Evolutionary conservation across 2,888 invertebrate genomes (phyloP).

Genomic region (Chrysodeixis includens): DNA sequence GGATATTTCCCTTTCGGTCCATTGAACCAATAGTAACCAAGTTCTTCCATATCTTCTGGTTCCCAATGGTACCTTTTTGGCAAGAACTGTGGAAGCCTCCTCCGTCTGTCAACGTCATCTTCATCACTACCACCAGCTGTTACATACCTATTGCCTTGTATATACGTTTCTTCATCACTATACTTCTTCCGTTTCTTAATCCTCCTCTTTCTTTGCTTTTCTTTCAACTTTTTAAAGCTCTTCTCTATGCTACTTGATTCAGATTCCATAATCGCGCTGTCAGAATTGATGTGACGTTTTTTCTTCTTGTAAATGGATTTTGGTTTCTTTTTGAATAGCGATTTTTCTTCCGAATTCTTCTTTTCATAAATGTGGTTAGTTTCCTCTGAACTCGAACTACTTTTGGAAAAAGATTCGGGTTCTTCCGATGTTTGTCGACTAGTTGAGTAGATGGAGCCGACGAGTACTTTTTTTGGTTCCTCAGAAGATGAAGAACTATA

Average conservation of each 20-base stretch:
- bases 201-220: not conserved
- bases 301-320: not conserved
- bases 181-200: not conserved
- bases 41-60: constrained; percentile 60
- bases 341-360: not conserved
- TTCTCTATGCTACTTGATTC: constrained; percentile 8
- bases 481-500: not conserved
- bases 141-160: constrained; percentile 36
- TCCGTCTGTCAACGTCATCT: constrained; percentile 33
- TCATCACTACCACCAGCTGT: not conserved
- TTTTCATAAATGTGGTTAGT: not conserved
- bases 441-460: no score
- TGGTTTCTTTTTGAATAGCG: not conserved
- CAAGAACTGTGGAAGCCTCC: constrained; percentile 67
- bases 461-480: no score
- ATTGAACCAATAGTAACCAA: constrained; percentile 76
- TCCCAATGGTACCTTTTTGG: constrained; percentile 77
- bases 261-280: not conserved
- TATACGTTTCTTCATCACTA: not conserved
- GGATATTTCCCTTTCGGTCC: constrained; percentile 68
- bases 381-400: no score
- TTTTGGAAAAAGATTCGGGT: no score
- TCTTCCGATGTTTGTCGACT: no score
- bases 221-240: not conserved
- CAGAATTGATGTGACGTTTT: not conserved